Evolutionary conservation across 2,797 vertebrate species (phyloP).

Genomic region (Pangasius djambal): DNA sequence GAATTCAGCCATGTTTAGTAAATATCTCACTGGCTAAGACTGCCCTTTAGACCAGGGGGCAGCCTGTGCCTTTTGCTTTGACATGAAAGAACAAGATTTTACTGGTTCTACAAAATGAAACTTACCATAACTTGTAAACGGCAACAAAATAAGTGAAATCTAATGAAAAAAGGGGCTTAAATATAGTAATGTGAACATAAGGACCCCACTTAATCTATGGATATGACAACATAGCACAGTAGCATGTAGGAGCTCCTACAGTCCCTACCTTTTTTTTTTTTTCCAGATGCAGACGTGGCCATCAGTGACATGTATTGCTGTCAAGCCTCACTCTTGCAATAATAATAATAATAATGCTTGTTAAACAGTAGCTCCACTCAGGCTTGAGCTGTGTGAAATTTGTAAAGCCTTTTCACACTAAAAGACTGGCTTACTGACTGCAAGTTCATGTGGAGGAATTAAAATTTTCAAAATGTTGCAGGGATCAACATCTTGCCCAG

Average conservation of each 20-base stretch:
- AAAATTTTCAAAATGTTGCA: constrained; percentile 45
- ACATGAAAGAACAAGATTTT: constrained; percentile 31
- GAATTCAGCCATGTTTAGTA: constrained; percentile 52
- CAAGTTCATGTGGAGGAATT: constrained; percentile 53
- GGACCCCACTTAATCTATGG: background rate
- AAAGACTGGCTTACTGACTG: constrained; percentile 36
- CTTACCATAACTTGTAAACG: background rate
- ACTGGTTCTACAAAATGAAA: constrained; percentile 31
- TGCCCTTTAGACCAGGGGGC: constrained; percentile 46
- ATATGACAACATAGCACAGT: background rate
- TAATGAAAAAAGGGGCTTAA: background rate
- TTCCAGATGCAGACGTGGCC: background rate
- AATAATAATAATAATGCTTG: constrained; percentile 35
- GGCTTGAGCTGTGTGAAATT: constrained; percentile 28
- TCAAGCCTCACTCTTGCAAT: constrained; percentile 22
- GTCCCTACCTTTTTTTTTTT: background rate
- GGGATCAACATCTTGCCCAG: constrained; percentile 49
- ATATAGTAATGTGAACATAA: background rate
- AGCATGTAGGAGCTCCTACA: background rate
- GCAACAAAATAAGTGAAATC: background rate
- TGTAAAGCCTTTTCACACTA: constrained; percentile 16
- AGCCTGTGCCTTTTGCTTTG: constrained; percentile 37
- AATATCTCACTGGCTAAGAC: constrained; percentile 33
- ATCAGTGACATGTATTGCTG: background rate
- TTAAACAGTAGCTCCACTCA: constrained; percentile 37